Conservation (phyloP, 2,113 vertebrate species). For the Nyctibius bracteatus region DNA sequence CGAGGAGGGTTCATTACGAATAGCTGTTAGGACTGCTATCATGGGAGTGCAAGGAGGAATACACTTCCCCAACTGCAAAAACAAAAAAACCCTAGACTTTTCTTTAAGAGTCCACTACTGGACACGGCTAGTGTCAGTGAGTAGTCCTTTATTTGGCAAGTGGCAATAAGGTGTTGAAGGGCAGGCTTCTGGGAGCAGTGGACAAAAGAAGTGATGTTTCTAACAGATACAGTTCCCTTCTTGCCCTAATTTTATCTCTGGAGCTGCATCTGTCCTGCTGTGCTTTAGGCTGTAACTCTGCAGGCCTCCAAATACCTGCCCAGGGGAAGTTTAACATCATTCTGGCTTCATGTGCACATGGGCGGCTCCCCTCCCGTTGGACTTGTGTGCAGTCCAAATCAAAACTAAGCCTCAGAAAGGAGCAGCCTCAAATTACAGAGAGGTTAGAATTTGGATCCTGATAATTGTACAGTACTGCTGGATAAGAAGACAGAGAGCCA, state of each 20-base stretch:
- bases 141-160: background rate
- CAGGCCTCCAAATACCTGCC: background rate
- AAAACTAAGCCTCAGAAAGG: background rate
- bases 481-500: background rate
- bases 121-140: background rate
- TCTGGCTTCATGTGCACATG: background rate
- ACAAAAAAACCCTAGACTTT: accelerated
- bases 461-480: background rate
- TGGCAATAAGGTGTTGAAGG: background rate
- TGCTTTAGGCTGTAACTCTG: background rate
- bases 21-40: background rate
- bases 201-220: background rate
- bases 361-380: accelerated
- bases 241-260: background rate
- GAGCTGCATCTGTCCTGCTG: background rate
- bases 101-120: background rate
- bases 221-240: background rate
- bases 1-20: background rate
- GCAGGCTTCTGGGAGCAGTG: background rate
- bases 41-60: background rate
- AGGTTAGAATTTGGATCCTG: background rate
- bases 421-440: background rate
- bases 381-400: background rate
- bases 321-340: background rate
- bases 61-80: background rate